These are phyloP conservation scores for Oryctes rhinoceros DNA, from an alignment of 1,140 invertebrate species.

Conservation along the genomic window DNA sequence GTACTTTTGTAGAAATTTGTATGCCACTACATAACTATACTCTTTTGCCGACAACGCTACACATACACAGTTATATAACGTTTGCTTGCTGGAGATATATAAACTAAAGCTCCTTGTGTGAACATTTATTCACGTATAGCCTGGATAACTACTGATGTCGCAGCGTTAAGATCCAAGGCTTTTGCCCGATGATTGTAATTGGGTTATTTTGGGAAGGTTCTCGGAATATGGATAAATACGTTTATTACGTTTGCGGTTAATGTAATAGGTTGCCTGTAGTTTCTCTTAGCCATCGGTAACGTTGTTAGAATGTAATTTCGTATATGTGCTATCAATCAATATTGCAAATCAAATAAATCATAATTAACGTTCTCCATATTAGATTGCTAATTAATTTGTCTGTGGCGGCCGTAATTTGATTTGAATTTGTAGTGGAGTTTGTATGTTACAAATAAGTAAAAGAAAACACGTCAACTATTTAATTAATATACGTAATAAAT, in stretches of 20 bases:
- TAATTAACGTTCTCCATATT: neutral
- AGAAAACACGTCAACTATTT: no score
- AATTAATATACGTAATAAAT: no score
- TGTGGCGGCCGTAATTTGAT: neutral
- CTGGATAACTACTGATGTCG: neutral
- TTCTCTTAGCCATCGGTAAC: neutral
- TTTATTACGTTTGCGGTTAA: slow-evolving; percentile 32
- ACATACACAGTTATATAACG: neutral
- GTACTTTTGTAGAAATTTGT: no score
- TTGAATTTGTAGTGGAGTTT: neutral
- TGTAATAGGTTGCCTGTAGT: slow-evolving; percentile 4
- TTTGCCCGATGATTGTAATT: slow-evolving; percentile 1
- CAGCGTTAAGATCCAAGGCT: neutral
- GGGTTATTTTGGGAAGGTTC: slow-evolving; percentile 23
- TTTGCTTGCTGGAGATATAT: neutral
- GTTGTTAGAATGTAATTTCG: slow-evolving; percentile 1
- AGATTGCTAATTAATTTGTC: neutral
- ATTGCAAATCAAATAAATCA: slow-evolving; percentile 6
- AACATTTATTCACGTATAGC: slow-evolving; percentile 1
- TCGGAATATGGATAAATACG: slow-evolving; percentile 20
- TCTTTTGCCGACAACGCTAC: neutral
- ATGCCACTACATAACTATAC: no score
- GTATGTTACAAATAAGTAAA: no score
- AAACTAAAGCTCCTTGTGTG: neutral
- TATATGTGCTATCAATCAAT: slow-evolving; percentile 1